These are phyloP conservation scores for Alectoris magna DNA, from an alignment of 2,797 vertebrate genomes.

Conservation along the genomic window DNA sequence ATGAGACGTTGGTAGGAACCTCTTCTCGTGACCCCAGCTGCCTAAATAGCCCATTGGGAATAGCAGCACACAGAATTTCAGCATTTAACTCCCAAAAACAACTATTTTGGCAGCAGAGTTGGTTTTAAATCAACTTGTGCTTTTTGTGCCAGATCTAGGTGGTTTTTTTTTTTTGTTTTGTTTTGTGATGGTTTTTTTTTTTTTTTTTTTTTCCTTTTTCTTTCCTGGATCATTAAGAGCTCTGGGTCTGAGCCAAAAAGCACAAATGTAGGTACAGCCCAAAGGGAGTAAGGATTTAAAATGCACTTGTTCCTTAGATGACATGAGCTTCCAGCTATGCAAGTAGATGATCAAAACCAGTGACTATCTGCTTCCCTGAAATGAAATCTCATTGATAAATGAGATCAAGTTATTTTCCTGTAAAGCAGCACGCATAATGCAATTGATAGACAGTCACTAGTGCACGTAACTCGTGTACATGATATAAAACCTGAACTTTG, in stretches of 20 bases:
- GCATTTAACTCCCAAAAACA: neutral
- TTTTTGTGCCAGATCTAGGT: neutral
- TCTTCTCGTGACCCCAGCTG: neutral
- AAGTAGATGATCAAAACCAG: neutral
- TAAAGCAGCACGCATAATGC: neutral
- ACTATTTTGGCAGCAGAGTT: neutral
- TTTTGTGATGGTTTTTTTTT: neutral
- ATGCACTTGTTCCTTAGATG: neutral
- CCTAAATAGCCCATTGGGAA: neutral
- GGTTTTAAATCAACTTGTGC: neutral
- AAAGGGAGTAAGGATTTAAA: neutral
- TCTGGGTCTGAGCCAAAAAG: neutral
- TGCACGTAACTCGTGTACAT: fast-evolving
- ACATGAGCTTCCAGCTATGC: neutral
- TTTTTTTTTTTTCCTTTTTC: too few species aligned
- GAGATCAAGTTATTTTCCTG: neutral
- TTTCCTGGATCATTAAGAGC: neutral
- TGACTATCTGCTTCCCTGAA: neutral
- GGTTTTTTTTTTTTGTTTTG: neutral
- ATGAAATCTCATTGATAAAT: neutral
- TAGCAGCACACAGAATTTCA: neutral
- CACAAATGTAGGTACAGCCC: neutral
- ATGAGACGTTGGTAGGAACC: neutral
- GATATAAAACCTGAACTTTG: neutral
- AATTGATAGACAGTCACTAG: neutral